Evolutionary conservation across 2,888 invertebrate species (phyloP).

Genomic region (Tupiocoris notatus): DNA sequence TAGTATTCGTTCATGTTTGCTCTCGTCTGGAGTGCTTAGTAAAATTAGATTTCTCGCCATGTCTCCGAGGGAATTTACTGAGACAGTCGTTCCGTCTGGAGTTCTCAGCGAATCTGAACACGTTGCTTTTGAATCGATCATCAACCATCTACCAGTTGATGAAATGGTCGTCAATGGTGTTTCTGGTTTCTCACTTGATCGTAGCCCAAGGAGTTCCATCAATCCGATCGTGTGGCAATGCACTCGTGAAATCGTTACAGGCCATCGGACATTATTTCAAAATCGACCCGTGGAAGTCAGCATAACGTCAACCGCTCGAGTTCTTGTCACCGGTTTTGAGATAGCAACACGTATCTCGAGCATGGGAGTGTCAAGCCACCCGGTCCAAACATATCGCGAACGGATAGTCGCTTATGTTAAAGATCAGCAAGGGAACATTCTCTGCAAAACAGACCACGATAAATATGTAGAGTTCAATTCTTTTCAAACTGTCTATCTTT

Average conservation of each 20-base stretch:
- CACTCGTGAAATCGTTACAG: conserved; percentile 38
- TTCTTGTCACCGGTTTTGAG: conserved; percentile 54
- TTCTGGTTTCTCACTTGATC: conserved; percentile 51
- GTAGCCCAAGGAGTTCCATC: conserved; percentile 52
- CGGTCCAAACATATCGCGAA: conserved; percentile 27
- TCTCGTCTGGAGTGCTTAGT: conserved; percentile 56
- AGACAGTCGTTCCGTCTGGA: conserved; percentile 54
- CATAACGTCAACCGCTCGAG: conserved; percentile 56
- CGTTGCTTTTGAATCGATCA: conserved; percentile 11
- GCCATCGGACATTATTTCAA: conserved; percentile 45
- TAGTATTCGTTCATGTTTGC: conserved; percentile 56
- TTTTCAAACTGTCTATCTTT: conserved; percentile 55
- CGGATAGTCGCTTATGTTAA: conserved; percentile 39
- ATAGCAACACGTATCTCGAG: conserved; percentile 52
- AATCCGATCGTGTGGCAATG: conserved; percentile 56
- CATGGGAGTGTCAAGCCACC: neutral
- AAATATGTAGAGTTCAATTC: conserved; percentile 57
- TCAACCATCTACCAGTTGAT: neutral
- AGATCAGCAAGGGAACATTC: conserved; percentile 55
- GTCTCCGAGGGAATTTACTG: conserved; percentile 54
- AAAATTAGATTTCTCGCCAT: conserved; percentile 56
- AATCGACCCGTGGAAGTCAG: conserved; percentile 50
- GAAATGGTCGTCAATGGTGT: conserved; percentile 48
- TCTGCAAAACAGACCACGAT: conserved; percentile 55
- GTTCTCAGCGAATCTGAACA: conserved; percentile 54